Evolutionary conservation across 2,888 invertebrate species (phyloP).

Genomic region (Pedicia rivosa): DNA sequence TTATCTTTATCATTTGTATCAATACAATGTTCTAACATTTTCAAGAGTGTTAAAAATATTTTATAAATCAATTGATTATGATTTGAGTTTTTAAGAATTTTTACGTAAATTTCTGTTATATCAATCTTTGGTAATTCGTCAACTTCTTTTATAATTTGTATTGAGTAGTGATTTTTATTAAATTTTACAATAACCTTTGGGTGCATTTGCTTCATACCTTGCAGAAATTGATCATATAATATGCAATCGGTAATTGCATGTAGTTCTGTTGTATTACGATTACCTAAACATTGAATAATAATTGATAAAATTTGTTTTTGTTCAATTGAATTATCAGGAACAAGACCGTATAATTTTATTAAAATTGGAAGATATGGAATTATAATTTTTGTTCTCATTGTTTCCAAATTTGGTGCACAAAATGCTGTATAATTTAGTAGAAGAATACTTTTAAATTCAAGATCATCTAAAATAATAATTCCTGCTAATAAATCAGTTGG

Average conservation of each 20-base stretch:
- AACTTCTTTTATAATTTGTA: constrained; percentile 16
- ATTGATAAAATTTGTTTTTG: constrained; percentile 15
- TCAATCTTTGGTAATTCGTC: constrained; percentile 12
- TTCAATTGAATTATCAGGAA: constrained; percentile 14
- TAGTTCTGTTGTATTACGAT: constrained; percentile 19
- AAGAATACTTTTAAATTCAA: constrained; percentile 17
- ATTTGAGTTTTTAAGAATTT: constrained; percentile 17
- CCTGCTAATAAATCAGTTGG: constrained; percentile 21
- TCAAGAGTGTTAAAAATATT: constrained; percentile 15
- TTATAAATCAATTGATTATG: constrained; percentile 22
- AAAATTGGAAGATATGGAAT: constrained; percentile 20
- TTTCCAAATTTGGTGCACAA: constrained; percentile 22
- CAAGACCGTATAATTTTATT: constrained; percentile 18
- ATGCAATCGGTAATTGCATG: constrained; percentile 16
- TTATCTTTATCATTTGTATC: constrained; percentile 20
- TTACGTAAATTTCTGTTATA: constrained; percentile 11
- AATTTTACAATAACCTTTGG: not conserved
- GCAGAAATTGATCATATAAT: not conserved
- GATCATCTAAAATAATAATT: constrained; percentile 22
- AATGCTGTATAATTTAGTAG: constrained; percentile 21
- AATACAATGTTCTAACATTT: not conserved
- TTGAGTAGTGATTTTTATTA: too few relatives aligned
- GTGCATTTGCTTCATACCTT: not conserved
- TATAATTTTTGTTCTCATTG: constrained; percentile 22
- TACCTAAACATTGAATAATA: constrained; percentile 21